These are phyloP conservation scores for Pollachius pollachius DNA, from an alignment of 2,113 vertebrate genomes.

Conservation along the genomic window DNA sequence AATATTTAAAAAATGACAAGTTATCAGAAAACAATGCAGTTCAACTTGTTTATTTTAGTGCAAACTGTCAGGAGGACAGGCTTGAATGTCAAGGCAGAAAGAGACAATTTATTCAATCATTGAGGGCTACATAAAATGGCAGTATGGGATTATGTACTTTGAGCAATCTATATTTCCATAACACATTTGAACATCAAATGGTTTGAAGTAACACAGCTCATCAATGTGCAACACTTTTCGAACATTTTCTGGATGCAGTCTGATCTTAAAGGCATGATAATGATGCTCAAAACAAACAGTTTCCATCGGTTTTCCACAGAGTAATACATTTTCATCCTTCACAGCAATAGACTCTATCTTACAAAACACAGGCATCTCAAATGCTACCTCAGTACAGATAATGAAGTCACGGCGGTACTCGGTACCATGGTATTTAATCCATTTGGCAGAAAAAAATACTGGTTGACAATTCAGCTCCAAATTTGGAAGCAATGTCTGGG, in stretches of 20 bases:
- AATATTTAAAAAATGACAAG: slow-evolving; percentile 8
- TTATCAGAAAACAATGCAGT: slow-evolving; percentile 14
- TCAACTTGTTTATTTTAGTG: slow-evolving; percentile 9
- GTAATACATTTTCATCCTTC: slow-evolving; percentile 29
- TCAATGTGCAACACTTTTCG: slow-evolving; percentile 15
- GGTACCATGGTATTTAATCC: slow-evolving; percentile 25
- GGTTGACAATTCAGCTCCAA: neutral
- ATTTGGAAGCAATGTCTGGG: neutral
- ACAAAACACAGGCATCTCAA: slow-evolving; percentile 32
- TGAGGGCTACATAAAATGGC: slow-evolving; percentile 20
- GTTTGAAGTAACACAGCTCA: slow-evolving; percentile 31
- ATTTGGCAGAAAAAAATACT: neutral
- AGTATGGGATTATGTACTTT: slow-evolving; percentile 21
- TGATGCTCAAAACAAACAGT: slow-evolving; percentile 29
- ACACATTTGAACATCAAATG: slow-evolving; percentile 31
- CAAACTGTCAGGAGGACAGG: slow-evolving; percentile 6
- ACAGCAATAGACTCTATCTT: slow-evolving; percentile 34
- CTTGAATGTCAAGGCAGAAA: slow-evolving; percentile 7
- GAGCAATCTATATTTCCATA: slow-evolving; percentile 26
- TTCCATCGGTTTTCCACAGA: slow-evolving; percentile 12
- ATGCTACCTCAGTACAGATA: slow-evolving; percentile 27
- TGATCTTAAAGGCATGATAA: slow-evolving; percentile 19
- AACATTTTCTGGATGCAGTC: slow-evolving; percentile 26
- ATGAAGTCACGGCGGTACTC: slow-evolving; percentile 25
- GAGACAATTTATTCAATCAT: slow-evolving; percentile 1